Conservation (phyloP, 2,888 invertebrate species). For the Falcaria lacertinaria region DNA sequence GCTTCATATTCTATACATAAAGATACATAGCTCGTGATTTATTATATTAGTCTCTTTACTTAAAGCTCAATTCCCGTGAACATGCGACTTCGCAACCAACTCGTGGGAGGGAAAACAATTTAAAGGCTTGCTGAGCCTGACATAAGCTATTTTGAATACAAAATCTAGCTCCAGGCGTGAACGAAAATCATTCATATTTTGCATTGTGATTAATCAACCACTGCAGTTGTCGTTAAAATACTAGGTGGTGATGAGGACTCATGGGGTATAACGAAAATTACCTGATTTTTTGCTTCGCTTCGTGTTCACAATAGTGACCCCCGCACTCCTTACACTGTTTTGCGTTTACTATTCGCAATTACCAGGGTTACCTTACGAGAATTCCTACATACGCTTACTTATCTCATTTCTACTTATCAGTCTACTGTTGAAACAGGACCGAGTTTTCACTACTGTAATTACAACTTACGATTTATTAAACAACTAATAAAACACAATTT, state of each 20-base stretch:
- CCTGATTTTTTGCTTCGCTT: too few species aligned
- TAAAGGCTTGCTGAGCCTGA: conserved; percentile 42
- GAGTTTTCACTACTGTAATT: neutral
- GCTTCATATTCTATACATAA: conserved; percentile 43
- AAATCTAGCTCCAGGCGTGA: neutral
- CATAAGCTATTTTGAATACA: neutral
- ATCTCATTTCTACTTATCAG: neutral
- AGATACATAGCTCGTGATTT: conserved; percentile 43
- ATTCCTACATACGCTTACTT: neutral
- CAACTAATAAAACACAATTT: neutral
- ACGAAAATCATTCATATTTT: neutral
- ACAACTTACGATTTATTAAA: neutral
- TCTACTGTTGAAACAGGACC: neutral
- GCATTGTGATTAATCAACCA: too few species aligned
- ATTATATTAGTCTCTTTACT: conserved; percentile 49
- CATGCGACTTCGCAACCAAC: conserved; percentile 21
- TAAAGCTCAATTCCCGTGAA: conserved; percentile 54
- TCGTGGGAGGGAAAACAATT: conserved; percentile 39
- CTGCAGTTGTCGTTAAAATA: too few species aligned
- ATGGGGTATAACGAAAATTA: too few species aligned
- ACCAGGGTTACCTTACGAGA: neutral
- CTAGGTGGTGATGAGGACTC: too few species aligned
- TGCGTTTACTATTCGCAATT: too few species aligned
- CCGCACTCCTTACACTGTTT: too few species aligned
- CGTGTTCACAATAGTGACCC: too few species aligned